Conservation (phyloP, 2,113 vertebrate genomes). For the Varanus salvator region DNA sequence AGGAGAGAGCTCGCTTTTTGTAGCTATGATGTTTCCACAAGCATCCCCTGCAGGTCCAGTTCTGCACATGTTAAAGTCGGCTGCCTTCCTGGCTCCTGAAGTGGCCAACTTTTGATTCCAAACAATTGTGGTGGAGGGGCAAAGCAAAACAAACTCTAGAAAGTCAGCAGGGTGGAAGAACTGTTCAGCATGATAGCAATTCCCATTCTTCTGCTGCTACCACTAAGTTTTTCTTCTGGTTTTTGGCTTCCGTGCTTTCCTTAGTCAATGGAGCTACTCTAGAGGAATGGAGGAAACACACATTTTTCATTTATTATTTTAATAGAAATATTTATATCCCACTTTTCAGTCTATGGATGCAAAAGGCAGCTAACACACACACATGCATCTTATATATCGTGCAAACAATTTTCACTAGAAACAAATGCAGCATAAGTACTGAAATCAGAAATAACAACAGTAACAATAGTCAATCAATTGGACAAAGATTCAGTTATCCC, state of each 20-base stretch:
- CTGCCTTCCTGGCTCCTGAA: background rate
- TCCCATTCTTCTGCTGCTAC: background rate
- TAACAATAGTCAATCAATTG: background rate
- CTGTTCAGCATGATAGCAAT: background rate
- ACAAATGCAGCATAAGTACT: background rate
- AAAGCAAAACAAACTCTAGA: background rate
- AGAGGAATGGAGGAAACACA: background rate
- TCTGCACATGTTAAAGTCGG: background rate
- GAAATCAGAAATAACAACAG: background rate
- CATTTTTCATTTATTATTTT: too few relatives aligned
- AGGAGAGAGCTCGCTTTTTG: too few relatives aligned
- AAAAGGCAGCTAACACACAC: too few relatives aligned
- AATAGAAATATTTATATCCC: too few relatives aligned
- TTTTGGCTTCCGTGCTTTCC: background rate
- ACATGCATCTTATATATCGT: background rate
- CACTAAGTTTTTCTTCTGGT: background rate
- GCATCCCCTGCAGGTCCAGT: too few relatives aligned
- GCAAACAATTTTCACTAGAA: background rate
- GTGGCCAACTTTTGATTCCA: background rate
- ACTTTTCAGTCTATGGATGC: too few relatives aligned
- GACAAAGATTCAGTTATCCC: too few relatives aligned
- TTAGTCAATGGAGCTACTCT: background rate
- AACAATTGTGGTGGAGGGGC: background rate
- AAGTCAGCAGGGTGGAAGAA: background rate
- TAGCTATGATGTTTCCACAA: too few relatives aligned